phyloP scores from a whole-genome alignment of 1,140 invertebrate genomes.

The Drosophila arizonae region DNA sequence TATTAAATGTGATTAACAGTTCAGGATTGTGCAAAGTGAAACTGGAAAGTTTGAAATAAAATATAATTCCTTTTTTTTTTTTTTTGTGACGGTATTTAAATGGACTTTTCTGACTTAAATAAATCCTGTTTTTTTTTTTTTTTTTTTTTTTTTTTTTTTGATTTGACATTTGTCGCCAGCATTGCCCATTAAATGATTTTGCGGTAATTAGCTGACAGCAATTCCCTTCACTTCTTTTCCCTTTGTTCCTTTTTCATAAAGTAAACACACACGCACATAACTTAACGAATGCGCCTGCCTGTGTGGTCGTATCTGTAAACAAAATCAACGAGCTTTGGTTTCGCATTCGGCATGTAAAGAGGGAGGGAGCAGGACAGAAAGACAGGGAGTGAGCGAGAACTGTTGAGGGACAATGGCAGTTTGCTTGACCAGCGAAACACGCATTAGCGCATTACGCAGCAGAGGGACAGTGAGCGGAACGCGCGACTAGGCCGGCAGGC shows the following conservation, averaged over 20 bases:
- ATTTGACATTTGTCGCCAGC: neutral
- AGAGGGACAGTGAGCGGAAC: no score
- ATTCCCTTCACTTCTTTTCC: neutral
- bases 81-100: no score
- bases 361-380: neutral
- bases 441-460: conserved; percentile 36
- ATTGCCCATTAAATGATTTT: conserved; percentile 26
- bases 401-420: no score
- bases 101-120: no score
- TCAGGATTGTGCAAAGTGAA: no score
- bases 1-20: neutral
- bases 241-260: neutral
- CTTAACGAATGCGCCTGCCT: neutral
- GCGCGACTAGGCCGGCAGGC: neutral
- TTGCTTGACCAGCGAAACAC: conserved; percentile 38
- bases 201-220: conserved; percentile 40
- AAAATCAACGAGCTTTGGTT: conserved; percentile 64
- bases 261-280: conserved; percentile 11
- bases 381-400: no score
- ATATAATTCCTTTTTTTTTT: neutral
- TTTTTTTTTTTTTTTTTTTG: neutral
- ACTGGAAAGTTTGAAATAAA: no score
- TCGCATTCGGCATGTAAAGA: conserved; percentile 11
- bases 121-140: neutral
- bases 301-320: conserved; percentile 51